Conservation (phyloP, 2,797 vertebrate species). For the Melanotaenia nigrans region DNA sequence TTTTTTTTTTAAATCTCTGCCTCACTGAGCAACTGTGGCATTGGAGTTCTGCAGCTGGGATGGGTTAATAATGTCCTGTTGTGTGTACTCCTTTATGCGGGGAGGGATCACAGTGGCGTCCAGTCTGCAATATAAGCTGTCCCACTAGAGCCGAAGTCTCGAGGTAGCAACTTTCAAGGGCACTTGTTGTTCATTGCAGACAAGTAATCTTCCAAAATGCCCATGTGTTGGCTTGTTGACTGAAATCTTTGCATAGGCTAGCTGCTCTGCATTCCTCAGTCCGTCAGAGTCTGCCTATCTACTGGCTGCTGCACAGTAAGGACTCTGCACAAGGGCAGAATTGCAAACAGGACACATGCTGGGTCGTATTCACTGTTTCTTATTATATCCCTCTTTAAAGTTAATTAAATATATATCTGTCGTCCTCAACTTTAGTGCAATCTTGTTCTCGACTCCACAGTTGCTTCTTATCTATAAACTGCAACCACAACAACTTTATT, state of each 20-base stretch:
- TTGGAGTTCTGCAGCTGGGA: conserved; percentile 70
- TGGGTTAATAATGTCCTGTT: conserved; percentile 74
- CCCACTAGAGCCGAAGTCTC: conserved; percentile 49
- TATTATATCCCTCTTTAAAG: not conserved
- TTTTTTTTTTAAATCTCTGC: conserved; percentile 18
- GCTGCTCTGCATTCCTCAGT: conserved; percentile 59
- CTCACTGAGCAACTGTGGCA: conserved; percentile 69
- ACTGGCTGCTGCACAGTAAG: conserved; percentile 18
- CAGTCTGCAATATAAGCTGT: conserved; percentile 46
- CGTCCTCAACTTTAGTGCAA: not conserved
- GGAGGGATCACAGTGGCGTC: conserved; percentile 65
- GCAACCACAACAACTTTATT: not conserved
- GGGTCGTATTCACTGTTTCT: not conserved
- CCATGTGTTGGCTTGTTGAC: conserved; percentile 66
- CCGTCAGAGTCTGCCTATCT: conserved; percentile 12
- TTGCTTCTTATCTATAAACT: not conserved
- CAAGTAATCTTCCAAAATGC: conserved; percentile 42
- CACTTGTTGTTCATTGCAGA: conserved; percentile 74
- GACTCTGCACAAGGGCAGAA: conserved; percentile 2
- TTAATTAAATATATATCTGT: not conserved
- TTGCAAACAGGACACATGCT: not conserved
- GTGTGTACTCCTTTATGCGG: conserved; percentile 57
- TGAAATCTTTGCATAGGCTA: conserved; percentile 53
- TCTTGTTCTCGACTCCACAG: not conserved
- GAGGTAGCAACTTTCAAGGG: conserved; percentile 60